Conservation (phyloP, 1,140 invertebrate species). For the Drosophila tristis region DNA sequence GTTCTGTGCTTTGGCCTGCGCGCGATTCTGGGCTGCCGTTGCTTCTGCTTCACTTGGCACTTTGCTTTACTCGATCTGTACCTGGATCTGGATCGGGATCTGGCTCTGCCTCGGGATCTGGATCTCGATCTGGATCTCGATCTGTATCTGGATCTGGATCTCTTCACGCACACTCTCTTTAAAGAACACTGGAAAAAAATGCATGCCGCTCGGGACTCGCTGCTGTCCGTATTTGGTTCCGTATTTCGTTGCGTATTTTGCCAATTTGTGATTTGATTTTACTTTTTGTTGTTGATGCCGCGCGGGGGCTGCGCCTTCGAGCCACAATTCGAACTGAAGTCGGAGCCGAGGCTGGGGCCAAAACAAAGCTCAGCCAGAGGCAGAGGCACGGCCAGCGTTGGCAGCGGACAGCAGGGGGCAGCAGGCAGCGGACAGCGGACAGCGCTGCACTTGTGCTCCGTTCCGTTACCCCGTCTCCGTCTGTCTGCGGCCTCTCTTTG, state of each 20-base stretch:
- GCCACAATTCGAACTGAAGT: conserved; percentile 54
- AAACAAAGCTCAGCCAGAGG: conserved; percentile 44
- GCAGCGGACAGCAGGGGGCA: conserved; percentile 19
- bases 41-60: not conserved
- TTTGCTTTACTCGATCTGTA: not conserved
- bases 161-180: too few relatives aligned
- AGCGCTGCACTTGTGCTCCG: conserved; percentile 56
- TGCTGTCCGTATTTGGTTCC: too few relatives aligned
- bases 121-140: too few relatives aligned
- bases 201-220: not conserved
- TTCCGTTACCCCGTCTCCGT: not conserved
- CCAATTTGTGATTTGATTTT: not conserved
- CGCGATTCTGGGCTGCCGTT: too few relatives aligned
- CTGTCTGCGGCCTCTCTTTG: not conserved
- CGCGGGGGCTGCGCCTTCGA: conserved; percentile 21
- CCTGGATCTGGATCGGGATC: not conserved
- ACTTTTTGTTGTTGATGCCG: conserved; percentile 15
- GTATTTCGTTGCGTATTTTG: not conserved
- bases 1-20: too few relatives aligned
- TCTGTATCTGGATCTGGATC: too few relatives aligned
- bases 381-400: conserved; percentile 42
- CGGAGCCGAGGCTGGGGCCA: conserved; percentile 56
- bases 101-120: too few relatives aligned
- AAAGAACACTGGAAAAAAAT: conserved; percentile 6
- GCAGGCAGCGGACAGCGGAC: conserved; percentile 8